These are phyloP conservation scores for Eupithecia centaureata DNA, from an alignment of 2,888 invertebrate genomes.

Conservation along the genomic window DNA sequence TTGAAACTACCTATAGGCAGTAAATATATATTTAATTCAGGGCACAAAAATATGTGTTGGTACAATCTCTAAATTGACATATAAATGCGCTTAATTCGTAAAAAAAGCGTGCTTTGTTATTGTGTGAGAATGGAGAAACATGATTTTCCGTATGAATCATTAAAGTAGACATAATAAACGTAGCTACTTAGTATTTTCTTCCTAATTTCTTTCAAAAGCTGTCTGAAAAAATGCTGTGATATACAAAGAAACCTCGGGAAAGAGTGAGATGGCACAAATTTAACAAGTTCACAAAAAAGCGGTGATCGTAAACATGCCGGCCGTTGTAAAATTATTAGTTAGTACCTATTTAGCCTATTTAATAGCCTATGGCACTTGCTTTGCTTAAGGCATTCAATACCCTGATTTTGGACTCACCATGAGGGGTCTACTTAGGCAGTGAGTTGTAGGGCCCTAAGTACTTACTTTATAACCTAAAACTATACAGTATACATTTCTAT, in stretches of 20 bases:
- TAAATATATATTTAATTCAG: too few species aligned
- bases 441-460: not conserved
- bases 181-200: slow-evolving; percentile 27
- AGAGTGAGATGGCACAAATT: slow-evolving; percentile 39
- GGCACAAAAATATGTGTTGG: not conserved
- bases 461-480: too few species aligned
- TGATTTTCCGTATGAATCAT: slow-evolving; percentile 16
- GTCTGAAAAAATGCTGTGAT: slow-evolving; percentile 39
- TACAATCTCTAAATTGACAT: not conserved
- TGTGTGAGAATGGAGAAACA: not conserved
- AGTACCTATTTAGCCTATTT: too few species aligned
- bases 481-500: too few species aligned
- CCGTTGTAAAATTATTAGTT: not conserved
- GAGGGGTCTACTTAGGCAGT: not conserved
- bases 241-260: slow-evolving; percentile 45
- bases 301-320: not conserved
- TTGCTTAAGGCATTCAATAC: too few species aligned
- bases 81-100: not conserved
- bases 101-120: not conserved
- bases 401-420: not conserved
- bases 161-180: slow-evolving; percentile 12
- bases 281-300: slow-evolving; percentile 14
- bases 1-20: too few species aligned
- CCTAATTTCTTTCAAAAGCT: slow-evolving; percentile 13
- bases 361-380: not conserved